Evolutionary conservation across 2,888 invertebrate genomes (phyloP).

Genomic region (Orgyia antiqua): DNA sequence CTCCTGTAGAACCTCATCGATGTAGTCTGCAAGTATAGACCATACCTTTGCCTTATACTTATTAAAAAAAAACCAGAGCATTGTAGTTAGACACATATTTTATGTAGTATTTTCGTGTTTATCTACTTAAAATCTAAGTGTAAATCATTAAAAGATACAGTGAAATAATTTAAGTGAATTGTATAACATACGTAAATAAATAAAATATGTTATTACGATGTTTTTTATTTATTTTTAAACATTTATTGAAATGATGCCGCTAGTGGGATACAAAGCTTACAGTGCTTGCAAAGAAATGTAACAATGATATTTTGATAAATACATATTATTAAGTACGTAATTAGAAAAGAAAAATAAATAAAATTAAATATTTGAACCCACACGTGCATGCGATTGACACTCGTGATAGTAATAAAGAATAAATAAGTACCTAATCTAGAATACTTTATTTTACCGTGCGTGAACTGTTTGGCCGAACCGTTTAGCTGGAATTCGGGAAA

Average conservation of each 20-base stretch:
- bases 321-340: constrained; percentile 10
- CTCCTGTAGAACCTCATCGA: constrained; percentile 88
- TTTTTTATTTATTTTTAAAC: constrained; percentile 4
- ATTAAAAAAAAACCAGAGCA: neutral
- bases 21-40: constrained; percentile 82
- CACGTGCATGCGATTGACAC: constrained; percentile 76
- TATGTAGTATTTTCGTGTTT: constrained; percentile 3
- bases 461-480: constrained; percentile 91
- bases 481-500: constrained; percentile 94
- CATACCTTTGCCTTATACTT: constrained; percentile 6
- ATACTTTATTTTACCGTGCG: constrained; percentile 89
- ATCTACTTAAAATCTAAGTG: neutral
- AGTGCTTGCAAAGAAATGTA: constrained; percentile 45
- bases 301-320: constrained; percentile 29
- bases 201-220: constrained; percentile 21
- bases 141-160: neutral
- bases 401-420: constrained; percentile 69
- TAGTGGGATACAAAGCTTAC: constrained; percentile 45
- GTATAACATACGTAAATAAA: constrained; percentile 1
- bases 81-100: neutral
- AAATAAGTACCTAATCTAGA: constrained; percentile 82
- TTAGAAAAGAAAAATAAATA: constrained; percentile 31
- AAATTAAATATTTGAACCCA: constrained; percentile 57
- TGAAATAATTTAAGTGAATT: no score
- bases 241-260: constrained; percentile 9